Conservation (phyloP, 35 echinoderm and acorn worm genomes). For the Ptychodera flava region DNA sequence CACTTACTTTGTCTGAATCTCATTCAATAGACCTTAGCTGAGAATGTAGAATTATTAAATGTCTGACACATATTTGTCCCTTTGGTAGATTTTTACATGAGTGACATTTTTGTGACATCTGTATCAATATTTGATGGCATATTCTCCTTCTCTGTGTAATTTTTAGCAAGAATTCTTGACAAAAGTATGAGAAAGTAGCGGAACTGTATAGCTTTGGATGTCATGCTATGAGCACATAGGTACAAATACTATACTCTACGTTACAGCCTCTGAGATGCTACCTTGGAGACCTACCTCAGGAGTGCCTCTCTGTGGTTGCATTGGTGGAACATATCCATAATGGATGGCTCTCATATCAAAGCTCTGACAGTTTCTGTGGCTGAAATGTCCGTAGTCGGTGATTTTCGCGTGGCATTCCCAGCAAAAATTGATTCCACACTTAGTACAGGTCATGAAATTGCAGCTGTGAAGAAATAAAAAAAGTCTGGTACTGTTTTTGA, state of each 20-base stretch:
- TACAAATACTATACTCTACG: not conserved
- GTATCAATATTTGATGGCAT: too few relatives aligned
- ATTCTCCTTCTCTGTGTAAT: too few relatives aligned
- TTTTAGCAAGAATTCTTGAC: too few relatives aligned
- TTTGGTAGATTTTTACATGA: too few relatives aligned
- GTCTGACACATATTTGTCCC: too few relatives aligned
- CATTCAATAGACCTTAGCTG: too few relatives aligned
- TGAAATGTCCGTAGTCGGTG: not conserved
- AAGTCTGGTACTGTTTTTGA: not conserved
- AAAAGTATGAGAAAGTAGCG: too few relatives aligned
- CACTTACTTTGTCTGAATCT: too few relatives aligned
- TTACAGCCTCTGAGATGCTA: too few relatives aligned
- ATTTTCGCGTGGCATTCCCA: not conserved
- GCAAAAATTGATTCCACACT: not conserved
- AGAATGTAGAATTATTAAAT: too few relatives aligned
- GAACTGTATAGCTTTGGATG: not conserved
- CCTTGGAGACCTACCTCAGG: not conserved
- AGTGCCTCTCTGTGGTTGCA: not conserved
- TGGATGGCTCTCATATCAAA: not conserved
- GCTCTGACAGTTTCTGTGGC: not conserved
- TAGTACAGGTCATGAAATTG: not conserved
- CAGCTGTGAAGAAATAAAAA: not conserved
- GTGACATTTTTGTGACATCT: too few relatives aligned
- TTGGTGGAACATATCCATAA: not conserved
- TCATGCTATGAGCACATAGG: not conserved